Evolutionary conservation across 1,140 invertebrate genomes (phyloP), one percentile per base, ranked within the genome.

Genomic region (Vollenhovia emeryi): DNA sequence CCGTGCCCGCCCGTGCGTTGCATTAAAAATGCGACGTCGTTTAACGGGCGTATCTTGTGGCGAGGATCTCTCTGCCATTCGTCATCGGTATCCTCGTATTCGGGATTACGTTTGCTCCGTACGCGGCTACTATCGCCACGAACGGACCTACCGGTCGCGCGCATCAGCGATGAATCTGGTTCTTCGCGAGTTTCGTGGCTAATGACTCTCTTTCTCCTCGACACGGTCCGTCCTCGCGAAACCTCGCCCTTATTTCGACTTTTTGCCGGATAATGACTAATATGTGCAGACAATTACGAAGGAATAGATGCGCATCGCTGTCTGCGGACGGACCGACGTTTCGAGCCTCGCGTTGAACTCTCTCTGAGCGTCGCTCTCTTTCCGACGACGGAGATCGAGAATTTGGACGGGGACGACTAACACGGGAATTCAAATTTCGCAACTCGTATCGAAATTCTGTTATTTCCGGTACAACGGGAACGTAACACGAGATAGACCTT

Each of bases 11-110:
- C 78, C 55, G 48, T 71, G 69, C 57, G 83, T 69, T 89, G 89
- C 92, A 92, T 91, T 92, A 92, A 92, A 93, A 92, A 93, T 92
- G 80, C 90, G 88, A 93, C 85, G 87, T 92, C 88, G 90, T 93
- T 92, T 91, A 92, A 92, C 86, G 84, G 86, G 11, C 86, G 64
- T 92, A 91, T 92, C 91, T 91, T 64, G 52, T 82, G 52, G 79
- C 71, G 33, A 73, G 68, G 30, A 91, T 92, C 91, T 92, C 85
- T 62, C 59, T 75, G 66, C 89, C 89, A 91, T 92, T 92, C 88
- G 90, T 91, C 90, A 92, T 93, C 90, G 82, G 52, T 74, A 82
- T 89, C 88, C 87, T 88, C 76, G 87, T 89, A 89, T 91, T 92
- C 85, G 84, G 89, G 86, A 90, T 90, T 89, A 84, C 75, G 74